A percentile compares a stretch with the other conserved stretches of the same genome.
phyloP scores from a whole-genome alignment of 1,140 invertebrate genomes.

The Eriocheir sinensis region DNA sequence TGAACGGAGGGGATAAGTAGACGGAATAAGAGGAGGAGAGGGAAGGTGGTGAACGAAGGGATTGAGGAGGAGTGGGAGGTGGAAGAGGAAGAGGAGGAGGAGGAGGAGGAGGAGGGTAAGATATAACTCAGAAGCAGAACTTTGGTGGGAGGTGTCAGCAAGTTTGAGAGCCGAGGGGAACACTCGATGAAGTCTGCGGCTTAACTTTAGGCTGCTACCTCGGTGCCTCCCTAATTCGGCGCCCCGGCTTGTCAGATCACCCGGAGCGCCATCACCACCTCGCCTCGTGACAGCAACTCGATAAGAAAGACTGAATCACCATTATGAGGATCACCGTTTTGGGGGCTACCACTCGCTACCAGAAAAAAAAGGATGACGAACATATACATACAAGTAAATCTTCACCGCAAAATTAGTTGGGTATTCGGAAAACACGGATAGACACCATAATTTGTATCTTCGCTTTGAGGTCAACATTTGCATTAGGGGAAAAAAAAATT shows the following conservation, averaged over 20 bases:
- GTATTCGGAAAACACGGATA: too few species aligned
- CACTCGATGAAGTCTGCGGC: background rate
- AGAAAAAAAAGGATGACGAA: background rate
- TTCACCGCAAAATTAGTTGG: background rate
- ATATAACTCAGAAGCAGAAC: slow-evolving; percentile 20
- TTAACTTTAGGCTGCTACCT: slow-evolving; percentile 4
- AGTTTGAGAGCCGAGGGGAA: background rate
- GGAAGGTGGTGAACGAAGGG: too few species aligned
- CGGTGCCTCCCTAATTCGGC: background rate
- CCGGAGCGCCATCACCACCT: background rate
- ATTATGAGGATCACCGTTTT: background rate
- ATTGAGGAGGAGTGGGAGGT: background rate
- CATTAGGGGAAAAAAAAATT: too few species aligned
- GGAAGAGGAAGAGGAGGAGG: background rate
- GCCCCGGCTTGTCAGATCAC: background rate
- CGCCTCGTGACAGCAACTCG: background rate
- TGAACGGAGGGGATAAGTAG: too few species aligned
- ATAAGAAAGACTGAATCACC: background rate
- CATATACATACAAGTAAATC: background rate
- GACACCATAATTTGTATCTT: too few species aligned
- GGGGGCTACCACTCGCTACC: background rate
- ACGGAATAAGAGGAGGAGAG: background rate
- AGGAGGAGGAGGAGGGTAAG: background rate
- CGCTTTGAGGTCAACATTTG: too few species aligned
- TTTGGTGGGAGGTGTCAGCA: slow-evolving; percentile 20